Conservation (phyloP, 1,140 invertebrate species). For the Tyrophagus putrescentiae region DNA sequence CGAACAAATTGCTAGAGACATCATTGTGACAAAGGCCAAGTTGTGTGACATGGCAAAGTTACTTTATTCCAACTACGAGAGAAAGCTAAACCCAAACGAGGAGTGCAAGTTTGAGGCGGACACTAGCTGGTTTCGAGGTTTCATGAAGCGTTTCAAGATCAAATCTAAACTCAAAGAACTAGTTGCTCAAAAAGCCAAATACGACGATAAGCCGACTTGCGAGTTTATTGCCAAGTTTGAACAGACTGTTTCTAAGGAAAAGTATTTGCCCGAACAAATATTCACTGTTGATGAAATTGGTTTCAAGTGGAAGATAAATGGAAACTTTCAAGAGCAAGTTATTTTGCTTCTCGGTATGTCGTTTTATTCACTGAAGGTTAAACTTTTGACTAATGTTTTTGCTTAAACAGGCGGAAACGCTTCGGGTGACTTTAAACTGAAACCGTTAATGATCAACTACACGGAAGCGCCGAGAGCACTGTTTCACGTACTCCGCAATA, state of each 20-base stretch:
- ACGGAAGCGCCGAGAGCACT: neutral
- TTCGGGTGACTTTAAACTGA: neutral
- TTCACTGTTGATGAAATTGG: neutral
- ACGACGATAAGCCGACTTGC: neutral
- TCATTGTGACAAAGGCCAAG: neutral
- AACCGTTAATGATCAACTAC: neutral
- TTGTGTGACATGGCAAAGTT: neutral
- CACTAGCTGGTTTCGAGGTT: neutral
- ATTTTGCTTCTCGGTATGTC: neutral
- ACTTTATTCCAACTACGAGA: neutral
- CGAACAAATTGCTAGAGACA: neutral
- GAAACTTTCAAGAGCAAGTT: neutral
- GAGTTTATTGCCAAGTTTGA: neutral
- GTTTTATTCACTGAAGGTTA: neutral
- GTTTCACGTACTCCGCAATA: neutral
- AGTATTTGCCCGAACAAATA: neutral
- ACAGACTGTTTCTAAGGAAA: neutral
- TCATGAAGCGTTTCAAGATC: neutral
- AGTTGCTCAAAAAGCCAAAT: neutral
- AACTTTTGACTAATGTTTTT: neutral
- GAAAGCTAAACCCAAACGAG: neutral
- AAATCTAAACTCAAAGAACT: slow-evolving; percentile 8
- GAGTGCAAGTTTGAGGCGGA: neutral
- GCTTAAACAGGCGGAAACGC: neutral
- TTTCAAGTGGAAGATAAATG: neutral